A percentile compares a stretch with the other conserved stretches of the same genome.
phyloP scores from a whole-genome alignment of 2,113 vertebrate genomes.

The Gymnobelideus leadbeateri region DNA sequence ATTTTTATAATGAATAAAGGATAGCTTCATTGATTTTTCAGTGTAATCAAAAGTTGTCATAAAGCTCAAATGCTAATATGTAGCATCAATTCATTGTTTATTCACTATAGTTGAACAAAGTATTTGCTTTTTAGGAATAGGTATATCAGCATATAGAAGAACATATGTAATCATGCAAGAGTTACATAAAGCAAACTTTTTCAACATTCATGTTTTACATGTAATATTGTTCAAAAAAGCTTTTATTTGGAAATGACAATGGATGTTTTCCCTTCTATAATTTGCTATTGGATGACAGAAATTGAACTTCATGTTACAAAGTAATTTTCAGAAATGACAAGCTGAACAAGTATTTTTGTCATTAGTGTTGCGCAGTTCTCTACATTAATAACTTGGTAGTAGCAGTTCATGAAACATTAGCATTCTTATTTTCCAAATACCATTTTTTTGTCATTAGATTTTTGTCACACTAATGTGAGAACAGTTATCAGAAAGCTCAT shows the following conservation, averaged over 20 bases:
- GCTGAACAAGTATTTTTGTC: conserved; percentile 26
- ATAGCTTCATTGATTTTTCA: conserved; percentile 27
- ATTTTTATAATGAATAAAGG: not conserved
- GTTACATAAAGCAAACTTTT: not conserved
- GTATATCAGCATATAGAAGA: not conserved
- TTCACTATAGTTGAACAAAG: conserved; percentile 36
- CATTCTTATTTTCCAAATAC: conserved; percentile 25
- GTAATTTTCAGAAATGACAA: conserved; percentile 36
- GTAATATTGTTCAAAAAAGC: not conserved
- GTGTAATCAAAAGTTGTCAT: conserved; percentile 27
- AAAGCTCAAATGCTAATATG: conserved; percentile 24
- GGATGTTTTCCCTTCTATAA: not conserved
- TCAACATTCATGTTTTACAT: conserved; percentile 30
- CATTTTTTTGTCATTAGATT: conserved; percentile 50
- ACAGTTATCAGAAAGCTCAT: conserved; percentile 9
- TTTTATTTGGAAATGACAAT: conserved; percentile 33
- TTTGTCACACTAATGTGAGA: conserved; percentile 26
- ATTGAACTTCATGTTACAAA: conserved; percentile 39
- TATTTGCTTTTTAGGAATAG: conserved; percentile 16
- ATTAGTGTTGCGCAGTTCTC: not conserved
- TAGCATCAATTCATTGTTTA: not conserved
- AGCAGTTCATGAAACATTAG: conserved; percentile 20
- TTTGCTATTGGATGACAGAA: conserved; percentile 24
- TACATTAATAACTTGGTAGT: not conserved
- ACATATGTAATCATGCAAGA: conserved; percentile 16